A percentile compares a stretch with the other conserved stretches of the same genome.
Evolutionary conservation across 2,113 vertebrate species (phyloP).

Genomic region (Ancistrus triradiatus): DNA sequence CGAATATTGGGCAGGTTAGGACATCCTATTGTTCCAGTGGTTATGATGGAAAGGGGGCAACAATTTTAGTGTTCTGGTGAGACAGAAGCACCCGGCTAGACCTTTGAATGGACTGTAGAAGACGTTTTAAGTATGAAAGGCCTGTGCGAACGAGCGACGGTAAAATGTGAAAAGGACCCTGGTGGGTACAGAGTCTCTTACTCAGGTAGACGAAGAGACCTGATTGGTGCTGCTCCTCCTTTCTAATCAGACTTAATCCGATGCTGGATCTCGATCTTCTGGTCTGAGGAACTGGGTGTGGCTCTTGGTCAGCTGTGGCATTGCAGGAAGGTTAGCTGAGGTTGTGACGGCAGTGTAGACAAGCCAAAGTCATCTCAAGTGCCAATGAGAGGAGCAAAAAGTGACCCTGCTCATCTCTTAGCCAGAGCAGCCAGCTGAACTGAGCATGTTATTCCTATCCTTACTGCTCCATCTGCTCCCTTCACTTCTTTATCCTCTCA

Average conservation of each 20-base stretch:
- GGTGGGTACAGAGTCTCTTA: conserved; percentile 27
- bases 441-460: conserved; percentile 20
- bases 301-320: conserved; percentile 31
- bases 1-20: neutral
- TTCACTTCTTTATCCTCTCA: conserved; percentile 24
- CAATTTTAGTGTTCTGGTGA: no score
- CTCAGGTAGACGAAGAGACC: conserved; percentile 41
- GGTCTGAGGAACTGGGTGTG: conserved; percentile 26
- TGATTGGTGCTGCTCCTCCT: conserved; percentile 43
- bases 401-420: conserved; percentile 24
- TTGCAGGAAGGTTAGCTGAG: conserved; percentile 27
- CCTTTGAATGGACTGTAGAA: no score
- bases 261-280: conserved; percentile 32
- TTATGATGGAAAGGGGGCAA: no score
- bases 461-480: conserved; percentile 33
- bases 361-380: conserved; percentile 51
- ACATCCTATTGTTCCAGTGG: no score
- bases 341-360: conserved; percentile 32
- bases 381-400: conserved; percentile 38
- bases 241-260: conserved; percentile 28
- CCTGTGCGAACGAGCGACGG: conserved; percentile 8
- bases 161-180: conserved; percentile 34
- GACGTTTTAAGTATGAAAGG: neutral
- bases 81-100: no score
- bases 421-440: conserved; percentile 23